Evolutionary conservation across 2,888 invertebrate genomes (phyloP).

Genomic region (Cremastinae sp.): DNA sequence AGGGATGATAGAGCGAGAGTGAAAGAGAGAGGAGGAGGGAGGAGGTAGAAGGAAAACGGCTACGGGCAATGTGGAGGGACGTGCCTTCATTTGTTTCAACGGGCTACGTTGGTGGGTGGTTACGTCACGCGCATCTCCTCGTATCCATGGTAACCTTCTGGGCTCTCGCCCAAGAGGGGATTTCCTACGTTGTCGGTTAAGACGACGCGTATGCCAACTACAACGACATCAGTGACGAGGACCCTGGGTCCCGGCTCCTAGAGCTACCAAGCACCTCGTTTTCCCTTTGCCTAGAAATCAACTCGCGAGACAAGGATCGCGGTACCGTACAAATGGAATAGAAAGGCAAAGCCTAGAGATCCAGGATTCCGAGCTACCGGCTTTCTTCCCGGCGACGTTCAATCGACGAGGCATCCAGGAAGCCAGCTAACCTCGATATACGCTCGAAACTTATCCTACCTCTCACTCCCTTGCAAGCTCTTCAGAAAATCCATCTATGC

Average conservation of each 20-base stretch:
- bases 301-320: no score
- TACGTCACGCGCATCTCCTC: slow-evolving; percentile 79
- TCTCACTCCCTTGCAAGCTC: slow-evolving; percentile 19
- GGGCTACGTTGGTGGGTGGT: slow-evolving; percentile 78
- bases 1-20: slow-evolving; percentile 27
- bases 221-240: slow-evolving; percentile 65
- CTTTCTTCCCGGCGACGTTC: slow-evolving; percentile 40
- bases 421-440: slow-evolving; percentile 44
- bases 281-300: neutral
- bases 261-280: slow-evolving; percentile 7
- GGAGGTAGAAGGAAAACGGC: slow-evolving; percentile 39
- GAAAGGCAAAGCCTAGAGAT: slow-evolving; percentile 26
- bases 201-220: slow-evolving; percentile 61
- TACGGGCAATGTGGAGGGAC: slow-evolving; percentile 67
- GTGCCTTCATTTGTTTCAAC: slow-evolving; percentile 80
- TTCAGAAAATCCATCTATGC: slow-evolving; percentile 55
- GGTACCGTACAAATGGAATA: slow-evolving; percentile 31
- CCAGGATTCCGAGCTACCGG: slow-evolving; percentile 37
- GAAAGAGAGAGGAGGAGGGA: neutral
- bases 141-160: slow-evolving; percentile 78
- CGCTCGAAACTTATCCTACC: slow-evolving; percentile 8
- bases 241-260: slow-evolving; percentile 59
- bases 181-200: slow-evolving; percentile 78
- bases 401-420: slow-evolving; percentile 46
- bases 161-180: slow-evolving; percentile 78